Base-by-base conservation (phyloP, 2,113 vertebrate genomes). In the Holacanthus passer region DNA sequence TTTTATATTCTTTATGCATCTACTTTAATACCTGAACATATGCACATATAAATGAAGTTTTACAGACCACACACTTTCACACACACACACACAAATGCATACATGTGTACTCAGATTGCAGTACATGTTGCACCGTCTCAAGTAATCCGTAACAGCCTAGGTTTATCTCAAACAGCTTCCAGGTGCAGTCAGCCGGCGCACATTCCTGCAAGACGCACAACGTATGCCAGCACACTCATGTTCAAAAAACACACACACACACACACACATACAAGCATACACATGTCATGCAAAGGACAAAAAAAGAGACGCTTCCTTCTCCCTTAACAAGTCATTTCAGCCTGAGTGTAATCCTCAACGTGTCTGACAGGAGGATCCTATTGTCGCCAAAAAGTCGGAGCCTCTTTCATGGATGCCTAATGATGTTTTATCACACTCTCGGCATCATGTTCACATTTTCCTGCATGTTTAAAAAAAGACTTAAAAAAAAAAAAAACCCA, bases 351-450 rank as follows among this genome's bases (percentile, higher is more conserved):
- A 92, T 90, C 88, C 84, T 86, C 84, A 73, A 24, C 48, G 14
- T 73, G 89, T 92, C 87, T 88, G 86, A 90, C 87, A 85, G 72
- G 86, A 65, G 66, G 56, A 79, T 87, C 65, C 82, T 72, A 81
- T 88, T 91, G 88, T 94, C 85, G 69, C 74, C 55, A 48, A 79
- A 74, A 74, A 80, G 35, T 48, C 74, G 35, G 45, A 88, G 75
- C 77, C 58, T 75, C 87, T 92, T 89, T 91, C 87, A 87, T 80
- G 83, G 85, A 77, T 29, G 88, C 71, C 79, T 92, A 89, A 91
- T 91, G 88, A 88, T 84, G 85, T 92, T 92, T 89, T 90, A 93
- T 90, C 90, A 86, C 52, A 35, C 80, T 84, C 75, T 29, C 24
- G 0, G 83, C 86, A 82, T 85, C 84, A 59, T 82, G 88, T 89